These are phyloP conservation scores for Tryphoninae sp. DNA, from an alignment of 2,888 invertebrate genomes.

Conservation along the genomic window DNA sequence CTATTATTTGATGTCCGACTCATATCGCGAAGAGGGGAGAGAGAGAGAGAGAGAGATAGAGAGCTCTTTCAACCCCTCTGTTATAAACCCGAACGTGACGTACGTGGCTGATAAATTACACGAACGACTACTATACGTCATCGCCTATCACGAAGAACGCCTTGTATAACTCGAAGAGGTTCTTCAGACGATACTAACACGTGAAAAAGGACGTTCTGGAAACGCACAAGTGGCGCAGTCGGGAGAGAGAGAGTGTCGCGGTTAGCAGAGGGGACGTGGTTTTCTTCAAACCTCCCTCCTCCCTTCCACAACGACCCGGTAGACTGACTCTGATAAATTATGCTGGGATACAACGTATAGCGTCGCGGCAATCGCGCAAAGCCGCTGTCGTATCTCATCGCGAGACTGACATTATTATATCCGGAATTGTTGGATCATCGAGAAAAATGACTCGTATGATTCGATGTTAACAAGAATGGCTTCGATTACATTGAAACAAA, in stretches of 20 bases:
- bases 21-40: constrained; percentile 4
- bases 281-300: constrained; percentile 1
- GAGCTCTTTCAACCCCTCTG: background rate
- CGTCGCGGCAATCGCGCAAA: constrained; percentile 6
- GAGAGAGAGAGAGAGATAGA: background rate
- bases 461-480: too few relatives aligned
- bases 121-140: constrained; percentile 9
- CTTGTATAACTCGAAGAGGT: constrained; percentile 23
- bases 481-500: background rate
- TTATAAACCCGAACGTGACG: constrained; percentile 14
- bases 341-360: constrained; percentile 2
- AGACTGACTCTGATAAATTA: constrained; percentile 43
- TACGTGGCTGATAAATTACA: constrained; percentile 36
- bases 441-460: background rate
- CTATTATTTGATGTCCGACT: constrained; percentile 26
- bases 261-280: background rate
- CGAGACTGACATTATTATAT: constrained; percentile 11
- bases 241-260: too few relatives aligned
- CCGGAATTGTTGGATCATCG: background rate
- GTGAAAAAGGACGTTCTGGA: constrained; percentile 2
- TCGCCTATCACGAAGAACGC: constrained; percentile 1
- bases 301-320: background rate
- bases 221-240: background rate
- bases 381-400: constrained; percentile 4
- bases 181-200: background rate